phyloP scores from a whole-genome alignment of 1,140 invertebrate genomes.

The Drosophila fuyamai region DNA sequence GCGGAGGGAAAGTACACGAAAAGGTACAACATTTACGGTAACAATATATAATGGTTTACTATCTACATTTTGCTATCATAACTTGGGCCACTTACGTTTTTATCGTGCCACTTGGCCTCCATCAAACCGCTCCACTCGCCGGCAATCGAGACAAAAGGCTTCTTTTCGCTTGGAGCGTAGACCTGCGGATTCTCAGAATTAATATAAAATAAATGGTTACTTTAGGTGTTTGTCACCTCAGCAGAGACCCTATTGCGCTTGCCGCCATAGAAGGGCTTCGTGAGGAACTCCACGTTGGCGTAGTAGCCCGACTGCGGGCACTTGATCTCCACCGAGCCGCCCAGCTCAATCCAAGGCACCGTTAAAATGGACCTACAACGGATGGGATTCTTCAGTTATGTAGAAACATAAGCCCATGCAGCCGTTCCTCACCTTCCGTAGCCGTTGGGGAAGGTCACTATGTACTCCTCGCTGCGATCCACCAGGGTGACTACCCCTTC shows the following conservation, averaged over 20 bases:
- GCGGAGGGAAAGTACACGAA: conserved; percentile 37
- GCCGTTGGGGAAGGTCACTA: conserved; percentile 97
- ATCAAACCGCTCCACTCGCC: conserved; percentile 98
- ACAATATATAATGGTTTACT: conserved; percentile 35
- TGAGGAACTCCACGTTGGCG: conserved; percentile 96
- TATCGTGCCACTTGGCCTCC: conserved; percentile 93
- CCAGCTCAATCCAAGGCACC: conserved; percentile 98
- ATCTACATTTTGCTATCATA: conserved; percentile 39
- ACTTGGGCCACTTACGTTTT: conserved; percentile 86
- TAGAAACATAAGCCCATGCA: not conserved
- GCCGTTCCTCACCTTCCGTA: conserved; percentile 90
- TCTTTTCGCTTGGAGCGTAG: conserved; percentile 92
- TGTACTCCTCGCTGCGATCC: conserved; percentile 95
- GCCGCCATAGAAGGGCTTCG: conserved; percentile 98
- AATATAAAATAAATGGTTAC: conserved; percentile 24
- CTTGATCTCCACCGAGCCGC: conserved; percentile 94
- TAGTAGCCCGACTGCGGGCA: conserved; percentile 96
- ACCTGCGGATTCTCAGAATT: conserved; percentile 59
- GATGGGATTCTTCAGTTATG: not conserved
- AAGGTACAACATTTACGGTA: conserved; percentile 51
- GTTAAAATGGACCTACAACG: conserved; percentile 94
- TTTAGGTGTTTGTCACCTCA: conserved; percentile 86
- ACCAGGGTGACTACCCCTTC: conserved; percentile 92
- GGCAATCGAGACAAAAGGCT: conserved; percentile 93
- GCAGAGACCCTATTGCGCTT: conserved; percentile 96